These are phyloP conservation scores for Camelus dromedarius DNA, from an alignment of 2,113 vertebrate genomes.

Conservation along the genomic window DNA sequence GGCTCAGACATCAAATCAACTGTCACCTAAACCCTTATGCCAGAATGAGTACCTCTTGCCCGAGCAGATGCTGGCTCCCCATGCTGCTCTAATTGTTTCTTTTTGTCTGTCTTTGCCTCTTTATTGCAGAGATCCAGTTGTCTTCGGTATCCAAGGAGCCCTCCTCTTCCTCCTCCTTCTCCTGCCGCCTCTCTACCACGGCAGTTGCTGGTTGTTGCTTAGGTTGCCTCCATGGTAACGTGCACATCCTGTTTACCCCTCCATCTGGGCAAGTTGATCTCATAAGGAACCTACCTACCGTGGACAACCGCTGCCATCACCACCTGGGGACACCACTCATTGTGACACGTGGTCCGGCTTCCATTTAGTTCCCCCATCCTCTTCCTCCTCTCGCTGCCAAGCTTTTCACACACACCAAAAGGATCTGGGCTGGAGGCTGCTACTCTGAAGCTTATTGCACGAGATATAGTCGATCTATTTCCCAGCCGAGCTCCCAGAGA, in stretches of 20 bases:
- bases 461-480: neutral
- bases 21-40: constrained; percentile 19
- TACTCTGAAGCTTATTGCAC: constrained; percentile 18
- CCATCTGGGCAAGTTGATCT: constrained; percentile 85
- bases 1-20: constrained; percentile 38
- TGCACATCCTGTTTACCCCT: constrained; percentile 87
- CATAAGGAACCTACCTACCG: constrained; percentile 82
- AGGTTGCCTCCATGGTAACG: constrained; percentile 90
- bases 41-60: neutral
- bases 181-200: constrained; percentile 81
- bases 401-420: neutral
- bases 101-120: constrained; percentile 82
- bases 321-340: constrained; percentile 75
- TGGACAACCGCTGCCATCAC: constrained; percentile 49
- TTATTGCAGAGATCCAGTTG: constrained; percentile 86
- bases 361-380: constrained; percentile 59
- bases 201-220: constrained; percentile 84
- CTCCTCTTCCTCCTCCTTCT: constrained; percentile 84
- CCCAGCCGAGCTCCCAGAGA: neutral
- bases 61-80: neutral
- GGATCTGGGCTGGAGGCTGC: constrained; percentile 2
- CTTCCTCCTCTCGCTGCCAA: constrained; percentile 61
- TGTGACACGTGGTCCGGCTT: constrained; percentile 73
- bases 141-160: constrained; percentile 86
- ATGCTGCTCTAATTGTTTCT: constrained; percentile 61